Evolutionary conservation across 1,140 invertebrate genomes (phyloP).

Genomic region (Pectinophora gossypiella): DNA sequence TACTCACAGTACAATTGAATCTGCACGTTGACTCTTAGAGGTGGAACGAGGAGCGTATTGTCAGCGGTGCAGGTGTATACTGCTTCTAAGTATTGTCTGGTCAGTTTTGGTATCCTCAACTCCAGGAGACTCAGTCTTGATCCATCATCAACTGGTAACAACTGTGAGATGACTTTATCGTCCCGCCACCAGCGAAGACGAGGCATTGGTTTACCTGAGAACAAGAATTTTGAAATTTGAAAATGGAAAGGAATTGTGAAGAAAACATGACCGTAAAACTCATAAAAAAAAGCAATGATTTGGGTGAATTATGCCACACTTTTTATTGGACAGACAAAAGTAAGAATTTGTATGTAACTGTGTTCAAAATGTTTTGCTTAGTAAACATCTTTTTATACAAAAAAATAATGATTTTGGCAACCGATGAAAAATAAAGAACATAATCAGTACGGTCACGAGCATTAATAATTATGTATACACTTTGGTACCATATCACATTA

Average conservation of each 20-base stretch:
- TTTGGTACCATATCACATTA: no score
- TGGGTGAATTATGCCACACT: no score
- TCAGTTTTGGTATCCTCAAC: conserved; percentile 52
- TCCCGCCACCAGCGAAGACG: conserved; percentile 88
- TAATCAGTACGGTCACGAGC: no score
- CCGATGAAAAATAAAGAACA: no score
- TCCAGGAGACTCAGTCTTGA: conserved; percentile 47
- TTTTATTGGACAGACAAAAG: no score
- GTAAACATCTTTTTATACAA: no score
- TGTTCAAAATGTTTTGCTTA: no score
- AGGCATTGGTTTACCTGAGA: conserved; percentile 85
- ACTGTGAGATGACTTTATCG: conserved; percentile 76
- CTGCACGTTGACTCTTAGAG: conserved; percentile 81
- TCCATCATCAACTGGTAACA: conserved; percentile 50
- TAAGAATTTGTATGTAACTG: no score
- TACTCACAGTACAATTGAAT: conserved; percentile 85
- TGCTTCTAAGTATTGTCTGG: conserved; percentile 85
- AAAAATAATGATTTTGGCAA: no score
- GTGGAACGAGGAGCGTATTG: conserved; percentile 82
- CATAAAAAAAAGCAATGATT: no score
- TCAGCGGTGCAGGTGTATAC: conserved; percentile 91
- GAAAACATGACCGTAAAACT: no score
- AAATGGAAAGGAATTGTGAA: not conserved
- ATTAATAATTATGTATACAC: no score
- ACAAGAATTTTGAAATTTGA: conserved; percentile 14